Percentiles rank a stretch among this genome's conserved stretches.
These are phyloP conservation scores for Nomada goodeniana DNA, from an alignment of 2,888 invertebrate genomes.

Conservation along the genomic window DNA sequence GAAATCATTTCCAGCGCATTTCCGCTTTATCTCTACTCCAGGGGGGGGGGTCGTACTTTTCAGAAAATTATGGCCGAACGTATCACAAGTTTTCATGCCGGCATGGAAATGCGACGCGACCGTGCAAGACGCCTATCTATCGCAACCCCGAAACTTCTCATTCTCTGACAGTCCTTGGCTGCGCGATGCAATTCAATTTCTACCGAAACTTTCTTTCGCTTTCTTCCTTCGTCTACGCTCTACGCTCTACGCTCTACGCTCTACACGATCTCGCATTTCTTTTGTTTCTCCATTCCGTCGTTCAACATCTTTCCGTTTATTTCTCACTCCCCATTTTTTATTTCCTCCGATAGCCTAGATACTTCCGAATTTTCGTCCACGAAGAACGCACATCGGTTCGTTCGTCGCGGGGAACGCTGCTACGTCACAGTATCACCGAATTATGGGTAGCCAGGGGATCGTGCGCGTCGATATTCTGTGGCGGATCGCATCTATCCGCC, in stretches of 20 bases:
- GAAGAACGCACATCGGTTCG: constrained; percentile 14
- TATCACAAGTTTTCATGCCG: background rate
- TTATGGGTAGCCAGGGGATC: constrained; percentile 16
- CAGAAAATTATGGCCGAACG: constrained; percentile 9
- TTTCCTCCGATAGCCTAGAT: constrained; percentile 3
- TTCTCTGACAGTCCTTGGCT: too few relatives aligned
- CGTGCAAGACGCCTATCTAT: background rate
- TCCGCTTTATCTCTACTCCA: constrained; percentile 6
- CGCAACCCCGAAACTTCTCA: background rate
- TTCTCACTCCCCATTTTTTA: background rate
- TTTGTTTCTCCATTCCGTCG: background rate
- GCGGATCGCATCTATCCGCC: background rate
- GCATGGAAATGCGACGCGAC: background rate
- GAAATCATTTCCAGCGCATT: constrained; percentile 20
- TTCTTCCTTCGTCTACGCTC: background rate
- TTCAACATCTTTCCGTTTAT: background rate
- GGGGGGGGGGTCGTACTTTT: constrained; percentile 11
- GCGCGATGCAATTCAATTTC: constrained; percentile 40
- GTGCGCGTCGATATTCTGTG: constrained; percentile 10
- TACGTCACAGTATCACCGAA: constrained; percentile 76
- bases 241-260: background rate
- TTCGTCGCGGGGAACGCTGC: constrained; percentile 74
- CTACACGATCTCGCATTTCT: background rate
- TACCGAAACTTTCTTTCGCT: background rate
- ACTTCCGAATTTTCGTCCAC: constrained; percentile 16